Evolutionary conservation across 2,888 invertebrate species (phyloP), one percentile per base, ranked within the genome.

Genomic region (Syrphus vitripennis): DNA sequence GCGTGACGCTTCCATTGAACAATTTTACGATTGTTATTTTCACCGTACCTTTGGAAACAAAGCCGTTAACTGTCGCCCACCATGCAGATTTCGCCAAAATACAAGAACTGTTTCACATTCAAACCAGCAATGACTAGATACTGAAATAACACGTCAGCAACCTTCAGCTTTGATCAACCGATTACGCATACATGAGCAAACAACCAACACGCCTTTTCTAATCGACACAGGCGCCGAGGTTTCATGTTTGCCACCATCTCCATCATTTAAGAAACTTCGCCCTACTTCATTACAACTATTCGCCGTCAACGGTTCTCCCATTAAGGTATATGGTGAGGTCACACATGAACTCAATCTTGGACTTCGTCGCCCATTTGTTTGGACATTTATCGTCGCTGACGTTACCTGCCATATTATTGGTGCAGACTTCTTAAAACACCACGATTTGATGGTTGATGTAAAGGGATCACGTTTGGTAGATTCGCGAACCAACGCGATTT

Each of bases 311-410:
- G 14, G 53, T 21, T 53, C 69, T 2, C 57, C 59, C 26, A 45
- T 72, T 21, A 72, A 72, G 9, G 71, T 72, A 3, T 72, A 48
- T 10, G 34, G 59, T 24, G 71, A 72, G 14, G 59, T 59, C 9
- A 48, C 59, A 19, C 48, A 74, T 14, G 50, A 63, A 6, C 19
- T 74, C 37, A n/a, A 19, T 37, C 26, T 61, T 4, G 59, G 59
- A 9, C 48, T n/a, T 21, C n/a, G n/a, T 6, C 40, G 40, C n/a
- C 53, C 53, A 26, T 78, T 71, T 0, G n/a, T 40, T 7, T 79
- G 79, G 78, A 72, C 12, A 26, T 79, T 72, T 21, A 9, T 57
- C 10, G 26, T 70, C 5, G 78, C 63, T 4, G 53, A 79, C 24
- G 57, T 72, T 3, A 26, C 65, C 12, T 48, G 16, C 72, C 71